Base-by-base conservation (phyloP, 2,113 vertebrate species). In the Heloderma charlesbogerti region DNA sequence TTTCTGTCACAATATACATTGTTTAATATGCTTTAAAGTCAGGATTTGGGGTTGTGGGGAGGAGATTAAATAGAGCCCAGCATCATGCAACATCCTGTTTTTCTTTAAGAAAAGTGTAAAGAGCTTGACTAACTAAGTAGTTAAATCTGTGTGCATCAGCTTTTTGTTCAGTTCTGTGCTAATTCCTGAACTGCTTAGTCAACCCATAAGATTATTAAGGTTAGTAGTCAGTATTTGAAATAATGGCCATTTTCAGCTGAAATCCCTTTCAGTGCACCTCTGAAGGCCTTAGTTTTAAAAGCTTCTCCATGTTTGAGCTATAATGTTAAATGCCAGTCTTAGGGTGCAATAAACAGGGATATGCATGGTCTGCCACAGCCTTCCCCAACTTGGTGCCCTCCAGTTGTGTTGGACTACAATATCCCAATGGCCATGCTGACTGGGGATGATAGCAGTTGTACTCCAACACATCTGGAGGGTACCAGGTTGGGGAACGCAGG, bases 81-180 rank as follows among this genome's bases (percentile, higher is more conserved):
- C 83, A 13, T 71, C 60, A 54, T 71, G 54, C 87, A 1, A 83
- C 89, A 9, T 51, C 71, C 81, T n/a, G 6, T 34, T 25, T 91
- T 37, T 80, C 84, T 48, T 48, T 34, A 86, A 69, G 45, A 71
- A 57, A 74, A 66, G 1, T 93, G 93, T 81, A 88, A 43, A 89
- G 16, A 6, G 20, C 87, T 94, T 92, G 81, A 43, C 40, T 91
- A 27, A 84, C 12, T 84, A 31, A 93, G 74, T 31, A 79, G 75
- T 37, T 54, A 67, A 95, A 90, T 37, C 6, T 86, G 60, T 86
- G 54, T 89, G 34, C 48, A 51, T 78, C 29, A 63, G 16, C 4
- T 72, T 92, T 81, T 94, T 71, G 66, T 13, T 87, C 37, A 51
- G 1, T 72, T 51, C 69, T 80, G 27, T 63, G 10, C 25, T 86